Percentiles rank a stretch among this genome's conserved stretches.
Evolutionary conservation across 2,888 invertebrate species (phyloP).

Genomic region (Plusia festucae): DNA sequence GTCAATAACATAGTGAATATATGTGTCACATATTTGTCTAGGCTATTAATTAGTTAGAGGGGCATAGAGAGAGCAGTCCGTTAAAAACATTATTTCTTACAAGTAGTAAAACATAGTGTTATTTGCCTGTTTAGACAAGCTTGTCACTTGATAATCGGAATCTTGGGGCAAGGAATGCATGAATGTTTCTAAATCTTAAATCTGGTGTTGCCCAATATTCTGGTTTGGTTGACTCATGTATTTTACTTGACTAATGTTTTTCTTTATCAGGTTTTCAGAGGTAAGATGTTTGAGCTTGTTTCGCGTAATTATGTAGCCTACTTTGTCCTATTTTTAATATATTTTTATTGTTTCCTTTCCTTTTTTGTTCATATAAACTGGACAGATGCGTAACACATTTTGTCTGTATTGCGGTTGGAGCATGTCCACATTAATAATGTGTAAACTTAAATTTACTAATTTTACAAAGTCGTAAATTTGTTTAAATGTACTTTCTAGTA

Average conservation of each 20-base stretch:
- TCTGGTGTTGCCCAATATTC: slow-evolving; percentile 56
- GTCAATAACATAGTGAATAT: slow-evolving; percentile 54
- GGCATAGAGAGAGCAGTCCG: slow-evolving; percentile 33
- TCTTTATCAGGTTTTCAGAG: slow-evolving; percentile 84
- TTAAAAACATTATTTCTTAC: slow-evolving; percentile 38
- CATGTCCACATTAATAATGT: slow-evolving; percentile 51
- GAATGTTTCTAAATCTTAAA: slow-evolving; percentile 22
- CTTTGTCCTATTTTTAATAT: slow-evolving; percentile 66
- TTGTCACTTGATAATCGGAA: slow-evolving; percentile 59
- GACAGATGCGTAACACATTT: slow-evolving; percentile 43
- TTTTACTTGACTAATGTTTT: slow-evolving; percentile 69
- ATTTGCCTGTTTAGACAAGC: slow-evolving; percentile 56
- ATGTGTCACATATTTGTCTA: slow-evolving; percentile 56
- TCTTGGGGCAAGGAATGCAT: slow-evolving; percentile 51
- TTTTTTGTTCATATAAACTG: slow-evolving; percentile 40
- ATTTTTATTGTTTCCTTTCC: slow-evolving; percentile 56
- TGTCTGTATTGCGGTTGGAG: slow-evolving; percentile 46
- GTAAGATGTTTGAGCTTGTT: slow-evolving; percentile 84
- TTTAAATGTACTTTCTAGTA: slow-evolving; percentile 47
- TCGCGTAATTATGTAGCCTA: slow-evolving; percentile 70
- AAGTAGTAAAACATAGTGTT: slow-evolving; percentile 52
- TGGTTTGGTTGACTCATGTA: slow-evolving; percentile 54
- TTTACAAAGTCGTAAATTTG: slow-evolving; percentile 49
- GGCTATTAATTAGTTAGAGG: slow-evolving; percentile 54
- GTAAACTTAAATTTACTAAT: slow-evolving; percentile 53